Evolutionary conservation across 2,113 vertebrate genomes (phyloP), one percentile per base, ranked within the genome.

Genomic region (Forbesichthys agassizii): DNA sequence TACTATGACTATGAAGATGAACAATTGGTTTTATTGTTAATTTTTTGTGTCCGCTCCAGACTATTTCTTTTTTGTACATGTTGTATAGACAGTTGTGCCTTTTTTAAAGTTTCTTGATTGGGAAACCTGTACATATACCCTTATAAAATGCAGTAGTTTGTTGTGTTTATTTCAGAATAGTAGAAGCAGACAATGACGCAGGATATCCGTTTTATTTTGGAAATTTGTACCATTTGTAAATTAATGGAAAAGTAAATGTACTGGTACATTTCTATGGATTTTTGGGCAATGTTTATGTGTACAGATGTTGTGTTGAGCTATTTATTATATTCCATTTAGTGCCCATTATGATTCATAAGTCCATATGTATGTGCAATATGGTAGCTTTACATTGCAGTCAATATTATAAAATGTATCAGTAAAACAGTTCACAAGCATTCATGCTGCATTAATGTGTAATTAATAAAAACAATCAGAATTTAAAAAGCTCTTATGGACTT

Each of bases 61-160:
- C 93, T 91, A 89, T 94, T 88, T 83, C 7, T 78, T 68, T 80
- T 96, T 98, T 99, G 96, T 98, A 99, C 91, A 98, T 98, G 96
- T 98, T 98, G 97, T 99, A 98, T 94, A 98, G 95, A 98, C 93
- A 64, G 93, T 96, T 94, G 98, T 99, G 96, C 97, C 98, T 98
- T 98, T 42, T 84, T 96, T 95, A 93, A 93, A 95, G 93, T 96
- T 95, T 95, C 93, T 94, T 92, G 94, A 96, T 96, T 94, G 93
- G 83, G 93, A 94, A 93, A 93, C 89, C 81, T 99, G 97, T 98
- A 98, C 90, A 98, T 94, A 96, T 91, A 92, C 92, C 93, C 92
- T 94, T 92, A 88, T 84, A 92, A 42, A 93, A 92, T 90, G 92
- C 92, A 91, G 92, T 96, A 95, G 93, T 94, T 92, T 92, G 92